A percentile compares a stretch with the other conserved stretches of the same genome.
Conservation (phyloP, 2,888 invertebrate species). For the Drosophila atripex region DNA sequence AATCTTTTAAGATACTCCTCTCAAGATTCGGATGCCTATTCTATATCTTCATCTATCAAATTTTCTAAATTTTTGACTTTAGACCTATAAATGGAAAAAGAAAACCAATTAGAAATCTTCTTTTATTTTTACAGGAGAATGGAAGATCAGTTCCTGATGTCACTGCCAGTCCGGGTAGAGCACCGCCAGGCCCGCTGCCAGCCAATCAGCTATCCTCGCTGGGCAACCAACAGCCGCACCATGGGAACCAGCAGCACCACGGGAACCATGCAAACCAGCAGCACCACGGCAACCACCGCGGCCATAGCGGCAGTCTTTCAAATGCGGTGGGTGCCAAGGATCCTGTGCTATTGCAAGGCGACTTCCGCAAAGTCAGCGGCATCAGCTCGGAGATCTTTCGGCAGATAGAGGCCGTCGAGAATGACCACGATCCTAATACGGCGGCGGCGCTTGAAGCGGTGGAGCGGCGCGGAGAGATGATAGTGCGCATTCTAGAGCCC, state of each 20-base stretch:
- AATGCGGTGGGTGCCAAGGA: conserved; percentile 84
- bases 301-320: conserved; percentile 53
- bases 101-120: too few relatives aligned
- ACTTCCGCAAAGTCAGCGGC: conserved; percentile 98
- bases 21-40: too few relatives aligned
- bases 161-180: conserved; percentile 94
- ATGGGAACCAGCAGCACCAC: conserved; percentile 83
- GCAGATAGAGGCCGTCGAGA: conserved; percentile 98
- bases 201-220: conserved; percentile 85
- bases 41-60: too few relatives aligned
- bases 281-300: conserved; percentile 78
- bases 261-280: conserved; percentile 83
- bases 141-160: conserved; percentile 96
- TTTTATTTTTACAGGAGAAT: conserved; percentile 88
- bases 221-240: conserved; percentile 82
- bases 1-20: too few relatives aligned
- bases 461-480: conserved; percentile 97
- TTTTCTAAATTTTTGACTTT: too few relatives aligned
- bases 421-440: conserved; percentile 96
- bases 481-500: conserved; percentile 94
- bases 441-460: conserved; percentile 96
- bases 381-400: conserved; percentile 98
- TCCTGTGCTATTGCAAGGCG: conserved; percentile 94
- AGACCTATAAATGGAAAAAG: too few relatives aligned
- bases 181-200: conserved; percentile 88